A percentile compares a stretch with the other conserved stretches of the same genome.
These are phyloP conservation scores for Pseudonaja textilis DNA, from an alignment of 2,113 vertebrate species.

Conservation along the genomic window DNA sequence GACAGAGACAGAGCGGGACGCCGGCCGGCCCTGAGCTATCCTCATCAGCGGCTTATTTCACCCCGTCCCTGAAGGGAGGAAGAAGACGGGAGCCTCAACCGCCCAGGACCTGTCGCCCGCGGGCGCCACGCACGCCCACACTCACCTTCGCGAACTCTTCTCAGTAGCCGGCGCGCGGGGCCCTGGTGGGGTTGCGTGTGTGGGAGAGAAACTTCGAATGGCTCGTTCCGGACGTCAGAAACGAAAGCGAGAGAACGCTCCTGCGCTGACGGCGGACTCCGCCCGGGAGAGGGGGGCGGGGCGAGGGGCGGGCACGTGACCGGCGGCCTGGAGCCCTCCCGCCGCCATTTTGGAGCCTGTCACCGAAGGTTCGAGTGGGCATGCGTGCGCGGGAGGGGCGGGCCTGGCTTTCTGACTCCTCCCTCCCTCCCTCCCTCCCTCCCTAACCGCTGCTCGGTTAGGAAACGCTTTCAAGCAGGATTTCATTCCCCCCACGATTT, in stretches of 20 bases:
- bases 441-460: not conserved
- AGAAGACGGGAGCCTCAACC: not conserved
- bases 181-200: too few relatives aligned
- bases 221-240: not conserved
- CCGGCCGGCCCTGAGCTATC: not conserved
- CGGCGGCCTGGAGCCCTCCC: not conserved
- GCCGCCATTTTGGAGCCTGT: not conserved
- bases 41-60: too few relatives aligned
- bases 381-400: not conserved
- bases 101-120: not conserved
- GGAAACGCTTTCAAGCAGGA: too few relatives aligned
- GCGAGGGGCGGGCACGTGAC: accelerated
- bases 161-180: not conserved
- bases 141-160: not conserved
- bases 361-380: not conserved
- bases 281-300: accelerated
- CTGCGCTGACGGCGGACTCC: not conserved
- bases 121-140: too few relatives aligned
- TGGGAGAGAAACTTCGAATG: not conserved
- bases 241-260: conserved; percentile 1
- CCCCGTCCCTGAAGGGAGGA: too few relatives aligned
- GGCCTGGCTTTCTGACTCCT: not conserved
- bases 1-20: too few relatives aligned
- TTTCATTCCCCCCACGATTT: not conserved
- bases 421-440: too few relatives aligned